A percentile compares a stretch with the other conserved stretches of the same genome.
These are phyloP conservation scores for Tortrix viridana DNA, from an alignment of 2,888 invertebrate species.

Conservation along the genomic window DNA sequence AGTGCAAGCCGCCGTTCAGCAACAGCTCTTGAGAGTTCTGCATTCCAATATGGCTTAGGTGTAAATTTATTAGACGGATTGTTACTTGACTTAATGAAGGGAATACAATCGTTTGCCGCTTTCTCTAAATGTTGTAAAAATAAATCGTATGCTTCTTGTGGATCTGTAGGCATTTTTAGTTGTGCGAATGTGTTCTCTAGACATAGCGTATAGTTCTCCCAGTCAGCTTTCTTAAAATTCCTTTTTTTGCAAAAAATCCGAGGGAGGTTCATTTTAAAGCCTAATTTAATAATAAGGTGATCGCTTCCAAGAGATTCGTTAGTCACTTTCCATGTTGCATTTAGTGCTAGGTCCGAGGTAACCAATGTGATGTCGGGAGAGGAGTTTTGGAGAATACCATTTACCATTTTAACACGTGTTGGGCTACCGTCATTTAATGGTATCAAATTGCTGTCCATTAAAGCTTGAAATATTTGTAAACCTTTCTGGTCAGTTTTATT, in stretches of 20 bases:
- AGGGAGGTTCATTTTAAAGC: neutral
- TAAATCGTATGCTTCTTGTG: neutral
- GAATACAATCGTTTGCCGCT: slow-evolving; percentile 40
- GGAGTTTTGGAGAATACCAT: slow-evolving; percentile 11
- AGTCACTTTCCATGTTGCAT: neutral
- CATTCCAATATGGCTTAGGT: slow-evolving; percentile 46
- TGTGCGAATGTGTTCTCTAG: neutral
- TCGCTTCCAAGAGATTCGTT: slow-evolving; percentile 4
- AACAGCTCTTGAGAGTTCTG: slow-evolving; percentile 41
- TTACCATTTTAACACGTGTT: slow-evolving; percentile 41
- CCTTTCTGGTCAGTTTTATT: slow-evolving; percentile 34
- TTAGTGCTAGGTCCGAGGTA: slow-evolving; percentile 24
- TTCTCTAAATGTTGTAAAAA: neutral
- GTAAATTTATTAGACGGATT: slow-evolving; percentile 39
- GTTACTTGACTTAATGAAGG: slow-evolving; percentile 33
- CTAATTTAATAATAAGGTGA: neutral
- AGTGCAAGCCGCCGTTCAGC: slow-evolving; percentile 42
- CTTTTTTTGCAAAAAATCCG: neutral
- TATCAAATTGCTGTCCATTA: slow-evolving; percentile 34
- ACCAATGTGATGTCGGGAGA: slow-evolving; percentile 36
- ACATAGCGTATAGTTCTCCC: neutral
- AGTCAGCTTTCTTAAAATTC: slow-evolving; percentile 7
- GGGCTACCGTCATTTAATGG: slow-evolving; percentile 33
- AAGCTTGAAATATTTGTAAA: slow-evolving; percentile 20
- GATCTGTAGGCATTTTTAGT: neutral